A percentile compares a stretch with the other conserved stretches of the same genome.
These are phyloP conservation scores for Trichomalopsis sarcophagae DNA, from an alignment of 1,140 invertebrate genomes.

Conservation along the genomic window DNA sequence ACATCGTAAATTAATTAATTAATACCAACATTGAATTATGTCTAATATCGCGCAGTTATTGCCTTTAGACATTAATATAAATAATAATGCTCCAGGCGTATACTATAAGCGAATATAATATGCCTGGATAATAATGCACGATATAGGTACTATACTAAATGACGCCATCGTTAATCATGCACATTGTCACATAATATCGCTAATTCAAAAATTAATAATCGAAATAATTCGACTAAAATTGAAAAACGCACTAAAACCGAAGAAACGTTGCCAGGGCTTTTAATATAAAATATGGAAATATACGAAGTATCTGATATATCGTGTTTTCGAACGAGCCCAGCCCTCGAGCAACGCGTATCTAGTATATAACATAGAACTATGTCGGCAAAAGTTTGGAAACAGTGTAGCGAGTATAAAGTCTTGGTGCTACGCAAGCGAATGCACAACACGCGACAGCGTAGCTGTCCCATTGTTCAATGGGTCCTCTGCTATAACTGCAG, in stretches of 20 bases:
- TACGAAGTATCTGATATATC: slow-evolving; percentile 26
- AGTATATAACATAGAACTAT: neutral
- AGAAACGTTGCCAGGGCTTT: neutral
- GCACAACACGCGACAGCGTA: slow-evolving; percentile 7
- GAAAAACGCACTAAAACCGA: neutral
- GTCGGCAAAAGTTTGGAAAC: slow-evolving; percentile 23
- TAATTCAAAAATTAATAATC: too few relatives aligned
- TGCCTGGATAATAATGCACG: too few relatives aligned
- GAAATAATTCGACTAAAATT: too few relatives aligned
- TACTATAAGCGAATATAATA: too few relatives aligned
- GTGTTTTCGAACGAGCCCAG: slow-evolving; percentile 20
- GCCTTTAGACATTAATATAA: too few relatives aligned
- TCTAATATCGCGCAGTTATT: too few relatives aligned
- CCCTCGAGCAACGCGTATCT: neutral
- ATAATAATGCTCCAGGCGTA: too few relatives aligned
- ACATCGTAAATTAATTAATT: too few relatives aligned
- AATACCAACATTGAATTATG: too few relatives aligned
- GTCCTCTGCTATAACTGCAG: slow-evolving; percentile 46
- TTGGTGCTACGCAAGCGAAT: neutral
- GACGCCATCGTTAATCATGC: too few relatives aligned
- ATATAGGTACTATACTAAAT: too few relatives aligned
- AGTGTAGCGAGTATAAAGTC: neutral
- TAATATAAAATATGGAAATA: slow-evolving; percentile 48
- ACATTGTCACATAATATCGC: too few relatives aligned
- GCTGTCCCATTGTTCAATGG: slow-evolving; percentile 44